phyloP scores from a whole-genome alignment of 2,113 vertebrate species.

The Deroptyus accipitrinus region DNA sequence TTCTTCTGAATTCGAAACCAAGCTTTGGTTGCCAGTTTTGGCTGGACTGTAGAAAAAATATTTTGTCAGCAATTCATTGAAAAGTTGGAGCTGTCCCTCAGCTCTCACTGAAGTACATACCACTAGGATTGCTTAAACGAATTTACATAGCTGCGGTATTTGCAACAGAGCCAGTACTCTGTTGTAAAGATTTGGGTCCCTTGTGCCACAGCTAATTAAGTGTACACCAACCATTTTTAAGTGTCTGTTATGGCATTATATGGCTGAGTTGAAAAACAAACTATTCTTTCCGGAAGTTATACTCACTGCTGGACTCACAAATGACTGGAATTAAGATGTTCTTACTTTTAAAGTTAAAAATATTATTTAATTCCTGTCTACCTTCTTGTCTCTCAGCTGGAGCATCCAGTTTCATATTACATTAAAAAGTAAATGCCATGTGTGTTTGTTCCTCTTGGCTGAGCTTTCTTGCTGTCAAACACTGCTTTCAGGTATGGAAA shows the following conservation, averaged over 20 bases:
- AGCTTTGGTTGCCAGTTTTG: neutral
- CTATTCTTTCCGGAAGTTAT: neutral
- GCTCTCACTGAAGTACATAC: neutral
- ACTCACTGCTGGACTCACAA: neutral
- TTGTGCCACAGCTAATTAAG: neutral
- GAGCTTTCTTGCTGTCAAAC: neutral
- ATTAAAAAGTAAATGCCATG: neutral
- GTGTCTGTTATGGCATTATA: neutral
- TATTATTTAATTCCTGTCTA: neutral
- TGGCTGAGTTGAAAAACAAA: neutral
- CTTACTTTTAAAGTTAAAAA: slow-evolving; percentile 17
- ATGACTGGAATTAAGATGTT: neutral
- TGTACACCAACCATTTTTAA: neutral
- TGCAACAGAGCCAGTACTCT: neutral
- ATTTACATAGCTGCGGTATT: neutral
- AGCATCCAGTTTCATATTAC: neutral
- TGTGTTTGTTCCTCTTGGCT: neutral
- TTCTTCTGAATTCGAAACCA: neutral
- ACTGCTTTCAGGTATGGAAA: neutral
- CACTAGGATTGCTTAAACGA: neutral
- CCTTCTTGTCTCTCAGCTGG: neutral
- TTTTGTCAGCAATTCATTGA: slow-evolving; percentile 1
- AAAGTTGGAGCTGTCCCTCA: neutral
- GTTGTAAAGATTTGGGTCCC: neutral
- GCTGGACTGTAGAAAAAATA: neutral